Evolutionary conservation across 1,140 invertebrate species (phyloP), one percentile per base, ranked within the genome.

Genomic region (Saccostrea cuccullata): DNA sequence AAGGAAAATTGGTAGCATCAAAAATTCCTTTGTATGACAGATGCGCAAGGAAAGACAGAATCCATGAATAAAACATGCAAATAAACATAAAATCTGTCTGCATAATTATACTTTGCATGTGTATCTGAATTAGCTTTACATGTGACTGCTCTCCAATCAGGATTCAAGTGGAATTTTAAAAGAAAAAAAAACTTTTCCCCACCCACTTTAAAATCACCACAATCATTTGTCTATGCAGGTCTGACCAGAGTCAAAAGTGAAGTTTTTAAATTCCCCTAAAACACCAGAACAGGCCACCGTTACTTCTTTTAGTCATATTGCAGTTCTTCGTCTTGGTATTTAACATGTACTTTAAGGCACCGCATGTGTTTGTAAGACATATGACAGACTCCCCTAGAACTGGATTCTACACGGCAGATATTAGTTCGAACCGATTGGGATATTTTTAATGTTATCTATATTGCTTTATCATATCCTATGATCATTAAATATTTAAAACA

Each of bases 401-500:
- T 77, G 11, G 23, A 26, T 9, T 30, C 13, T 77, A 64, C 58
- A n/a, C 58, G 58, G 58, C 58, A 26, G 12, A 15, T 77, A 77
- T 77, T 30, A 77, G 70, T 77, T 77, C 26, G 30, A 77, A 77
- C 70, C 70, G 70, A 77, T 77, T 77, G 70, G 8, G 70, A 77
- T 77, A 77, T 77, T 77, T 12, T 77, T n/a, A 23, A 23, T 11
- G 70, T 77, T 77, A 77, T 77, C 70, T 77, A 77, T 77, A 77
- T 77, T 77, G 70, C 70, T 77, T 36, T 77, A 77, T 77, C 70
- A 77, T 77, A 77, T 77, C 70, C 30, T 77, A 36, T 17, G 30
- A 77, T 77, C 70, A 77, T 77, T 77, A 77, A 77, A 77, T 77
- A 30, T 77, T 77, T 77, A 77, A 77, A 77, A 77, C 70, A 77